Percentiles rank a stretch among this genome's conserved stretches.
Evolutionary conservation across 2,113 vertebrate genomes (phyloP).

Genomic region (Hippocampus comes): DNA sequence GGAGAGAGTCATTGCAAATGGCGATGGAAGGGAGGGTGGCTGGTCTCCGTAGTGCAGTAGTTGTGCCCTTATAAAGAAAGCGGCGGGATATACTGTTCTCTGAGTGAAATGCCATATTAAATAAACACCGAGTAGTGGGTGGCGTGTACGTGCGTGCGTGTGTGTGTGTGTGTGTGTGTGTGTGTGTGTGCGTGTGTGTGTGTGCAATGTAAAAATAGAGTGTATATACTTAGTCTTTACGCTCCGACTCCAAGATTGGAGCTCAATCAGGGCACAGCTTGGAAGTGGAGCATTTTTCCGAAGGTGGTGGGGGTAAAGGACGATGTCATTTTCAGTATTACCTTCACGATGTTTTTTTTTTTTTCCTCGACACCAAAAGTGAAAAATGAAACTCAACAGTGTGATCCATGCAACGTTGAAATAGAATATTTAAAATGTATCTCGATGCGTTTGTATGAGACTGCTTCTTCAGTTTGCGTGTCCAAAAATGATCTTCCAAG

Average conservation of each 20-base stretch:
- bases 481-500: too few species aligned
- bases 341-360: too few species aligned
- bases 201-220: conserved; percentile 47
- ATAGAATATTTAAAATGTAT: too few species aligned
- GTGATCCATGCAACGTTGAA: too few species aligned
- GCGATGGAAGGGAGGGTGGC: neutral
- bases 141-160: conserved; percentile 13
- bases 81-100: conserved; percentile 57
- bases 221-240: conserved; percentile 34
- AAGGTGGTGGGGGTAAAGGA: neutral
- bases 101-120: conserved; percentile 61
- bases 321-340: too few species aligned
- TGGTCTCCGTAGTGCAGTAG: conserved; percentile 33
- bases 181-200: conserved; percentile 23
- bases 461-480: too few species aligned
- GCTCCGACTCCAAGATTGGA: conserved; percentile 14
- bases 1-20: conserved; percentile 32
- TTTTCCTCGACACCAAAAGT: neutral
- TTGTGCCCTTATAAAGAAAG: conserved; percentile 63
- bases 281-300: neutral
- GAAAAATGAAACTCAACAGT: too few species aligned
- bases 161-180: neutral
- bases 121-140: conserved; percentile 58
- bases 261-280: conserved; percentile 8
- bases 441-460: too few species aligned